Percentiles rank a stretch among this genome's conserved stretches.
These are phyloP conservation scores for Melinaea marsaeus DNA, from an alignment of 2,888 invertebrate genomes.

Conservation along the genomic window DNA sequence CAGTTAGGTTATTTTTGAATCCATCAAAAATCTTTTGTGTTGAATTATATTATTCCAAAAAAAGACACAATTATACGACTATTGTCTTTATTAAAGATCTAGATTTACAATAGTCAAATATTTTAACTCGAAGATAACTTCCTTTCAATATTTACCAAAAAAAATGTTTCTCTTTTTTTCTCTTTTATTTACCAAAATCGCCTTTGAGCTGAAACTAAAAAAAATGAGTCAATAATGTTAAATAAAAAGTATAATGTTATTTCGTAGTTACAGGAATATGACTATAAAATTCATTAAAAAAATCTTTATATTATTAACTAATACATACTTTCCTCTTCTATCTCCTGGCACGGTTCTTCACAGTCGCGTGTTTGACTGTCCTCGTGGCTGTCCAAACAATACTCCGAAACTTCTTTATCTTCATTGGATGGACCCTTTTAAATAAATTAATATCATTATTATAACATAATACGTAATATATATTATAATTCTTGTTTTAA, in stretches of 20 bases:
- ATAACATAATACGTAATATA: neutral
- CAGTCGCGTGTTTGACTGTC: conserved; percentile 13
- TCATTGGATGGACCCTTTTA: conserved; percentile 42
- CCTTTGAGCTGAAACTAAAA: conserved; percentile 28
- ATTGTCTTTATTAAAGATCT: conserved; percentile 2
- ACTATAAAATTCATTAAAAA: no score
- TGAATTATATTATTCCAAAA: no score
- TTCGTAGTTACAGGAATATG: no score
- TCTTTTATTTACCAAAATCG: conserved; percentile 15
- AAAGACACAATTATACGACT: neutral
- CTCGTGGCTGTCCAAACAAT: conserved; percentile 13
- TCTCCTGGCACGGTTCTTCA: conserved; percentile 8
- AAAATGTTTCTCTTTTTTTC: neutral
- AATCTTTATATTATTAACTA: no score
- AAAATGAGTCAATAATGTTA: neutral
- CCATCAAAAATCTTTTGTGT: no score
- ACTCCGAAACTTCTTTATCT: conserved; percentile 26
- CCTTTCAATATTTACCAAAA: no score
- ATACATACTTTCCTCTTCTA: conserved; percentile 7
- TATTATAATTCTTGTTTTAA: neutral
- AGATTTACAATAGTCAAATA: no score
- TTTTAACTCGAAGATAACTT: no score
- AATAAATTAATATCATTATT: neutral
- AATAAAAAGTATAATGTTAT: no score
- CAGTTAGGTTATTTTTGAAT: no score